Evolutionary conservation across 2,113 vertebrate genomes (phyloP), one percentile per base, ranked within the genome.

Genomic region (Sakesphorus luctuosus): DNA sequence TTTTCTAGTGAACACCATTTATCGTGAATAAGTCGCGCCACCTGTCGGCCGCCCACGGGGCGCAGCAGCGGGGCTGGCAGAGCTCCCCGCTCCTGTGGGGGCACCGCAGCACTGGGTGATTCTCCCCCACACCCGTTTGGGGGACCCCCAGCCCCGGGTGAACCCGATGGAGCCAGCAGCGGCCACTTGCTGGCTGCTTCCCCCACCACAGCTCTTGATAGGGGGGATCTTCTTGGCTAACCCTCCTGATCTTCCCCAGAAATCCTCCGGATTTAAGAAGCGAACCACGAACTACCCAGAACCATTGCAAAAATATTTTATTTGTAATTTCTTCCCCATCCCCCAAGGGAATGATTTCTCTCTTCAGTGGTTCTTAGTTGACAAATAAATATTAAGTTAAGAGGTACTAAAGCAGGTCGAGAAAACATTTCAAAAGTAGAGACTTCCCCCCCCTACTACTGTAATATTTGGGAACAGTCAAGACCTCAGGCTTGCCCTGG

Each of bases 171-270:
- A 47, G 63, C 7, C 35, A 13, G 73, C 35, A 7, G 61, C 1
- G 3, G 15, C 35, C 6, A 16, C 68, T 17, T 9, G 9, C n/a
- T 40, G 15, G 20, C 33, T 53, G 29, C 35, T 26, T 25, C 25
- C 20, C 6, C 25, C 18, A 5, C 28, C 52, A 4, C 52, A 25
- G 68, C 31, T 18, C 29, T n/a, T 6, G 55, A 3, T 11, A 3
- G 1, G 6, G 13, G 17, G 7, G 2, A 0, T 28, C 15, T 77
- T 31, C 19, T 19, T 13, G 14, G n/a, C 31, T 65, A 35, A 11
- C 21, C 5, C 17, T 52, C 13, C 38, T 5, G 3, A 7, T 26
- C 33, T 11, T 55, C n/a, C n/a, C 23, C 52, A 53, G 61, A 43
- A 82, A 55, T 20, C 44, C 26, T 59, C 53, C 52, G 53, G 28